Percentiles rank a stretch among this genome's conserved stretches.
Conservation (phyloP, 2,113 vertebrate genomes). For the Carollia perspicillata region DNA sequence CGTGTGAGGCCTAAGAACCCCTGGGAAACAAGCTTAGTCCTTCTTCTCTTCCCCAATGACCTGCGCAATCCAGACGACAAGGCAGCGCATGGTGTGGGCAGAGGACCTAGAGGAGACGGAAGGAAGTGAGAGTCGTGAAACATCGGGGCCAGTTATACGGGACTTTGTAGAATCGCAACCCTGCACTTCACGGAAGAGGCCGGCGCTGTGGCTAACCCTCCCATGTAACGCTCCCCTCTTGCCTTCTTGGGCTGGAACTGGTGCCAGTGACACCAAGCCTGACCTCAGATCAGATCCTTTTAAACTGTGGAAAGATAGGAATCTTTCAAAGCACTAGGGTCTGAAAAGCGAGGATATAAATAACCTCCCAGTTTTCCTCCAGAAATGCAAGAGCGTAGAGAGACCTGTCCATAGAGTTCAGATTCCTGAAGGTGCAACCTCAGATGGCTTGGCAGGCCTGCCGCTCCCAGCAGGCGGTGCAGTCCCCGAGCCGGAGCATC, state of each 20-base stretch:
- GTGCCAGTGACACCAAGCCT: not conserved
- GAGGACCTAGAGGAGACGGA: not conserved
- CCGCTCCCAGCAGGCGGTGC: accelerated
- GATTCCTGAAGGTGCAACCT: not conserved
- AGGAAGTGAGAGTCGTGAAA: not conserved
- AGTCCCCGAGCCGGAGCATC: accelerated
- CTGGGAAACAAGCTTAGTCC: accelerated
- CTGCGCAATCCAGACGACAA: not conserved
- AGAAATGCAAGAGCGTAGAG: not conserved
- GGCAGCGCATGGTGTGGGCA: not conserved
- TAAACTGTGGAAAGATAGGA: not conserved
- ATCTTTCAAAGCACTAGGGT: not conserved
- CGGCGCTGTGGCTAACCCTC: not conserved
- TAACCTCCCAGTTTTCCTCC: not conserved
- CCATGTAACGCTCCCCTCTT: not conserved
- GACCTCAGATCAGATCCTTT: not conserved
- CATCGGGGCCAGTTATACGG: not conserved
- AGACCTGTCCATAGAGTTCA: not conserved
- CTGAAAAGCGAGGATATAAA: not conserved
- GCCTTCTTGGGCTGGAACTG: not conserved
- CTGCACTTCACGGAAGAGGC: not conserved
- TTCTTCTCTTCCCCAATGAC: not conserved
- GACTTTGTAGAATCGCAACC: not conserved
- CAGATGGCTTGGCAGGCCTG: accelerated
- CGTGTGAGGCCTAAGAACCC: not conserved